Evolutionary conservation across 2,113 vertebrate species (phyloP).

Genomic region (Alectura lathami): DNA sequence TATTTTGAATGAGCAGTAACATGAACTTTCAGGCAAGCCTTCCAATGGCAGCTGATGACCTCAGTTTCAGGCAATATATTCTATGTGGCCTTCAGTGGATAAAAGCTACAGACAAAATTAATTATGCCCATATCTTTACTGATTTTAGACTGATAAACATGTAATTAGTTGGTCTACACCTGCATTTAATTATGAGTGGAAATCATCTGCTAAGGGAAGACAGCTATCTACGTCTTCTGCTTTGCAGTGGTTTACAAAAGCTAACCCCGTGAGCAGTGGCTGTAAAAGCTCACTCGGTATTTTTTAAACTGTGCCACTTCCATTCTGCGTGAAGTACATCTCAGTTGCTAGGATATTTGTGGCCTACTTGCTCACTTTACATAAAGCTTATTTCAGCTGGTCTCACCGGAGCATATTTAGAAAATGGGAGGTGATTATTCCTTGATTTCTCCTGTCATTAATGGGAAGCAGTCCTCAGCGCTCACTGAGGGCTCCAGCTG

Average conservation of each 20-base stretch:
- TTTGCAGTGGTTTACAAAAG: constrained; percentile 1
- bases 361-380: background rate
- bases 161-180: constrained; percentile 25
- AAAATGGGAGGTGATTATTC: constrained; percentile 27
- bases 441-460: constrained; percentile 10
- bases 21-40: background rate
- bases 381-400: constrained; percentile 18
- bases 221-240: background rate
- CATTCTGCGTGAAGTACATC: background rate
- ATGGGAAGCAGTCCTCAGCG: background rate
- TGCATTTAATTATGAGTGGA: constrained; percentile 26
- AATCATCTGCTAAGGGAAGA: background rate
- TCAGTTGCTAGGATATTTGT: constrained; percentile 43
- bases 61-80: background rate
- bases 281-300: background rate
- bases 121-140: background rate
- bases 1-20: background rate
- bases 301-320: background rate
- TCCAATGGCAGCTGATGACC: background rate
- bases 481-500: background rate
- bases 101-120: background rate
- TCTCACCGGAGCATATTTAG: background rate
- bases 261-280: background rate
- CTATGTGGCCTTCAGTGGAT: background rate
- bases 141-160: constrained; percentile 1